Evolutionary conservation across 2,797 vertebrate genomes (phyloP).

Genomic region (Leucoraja ocellata): DNA sequence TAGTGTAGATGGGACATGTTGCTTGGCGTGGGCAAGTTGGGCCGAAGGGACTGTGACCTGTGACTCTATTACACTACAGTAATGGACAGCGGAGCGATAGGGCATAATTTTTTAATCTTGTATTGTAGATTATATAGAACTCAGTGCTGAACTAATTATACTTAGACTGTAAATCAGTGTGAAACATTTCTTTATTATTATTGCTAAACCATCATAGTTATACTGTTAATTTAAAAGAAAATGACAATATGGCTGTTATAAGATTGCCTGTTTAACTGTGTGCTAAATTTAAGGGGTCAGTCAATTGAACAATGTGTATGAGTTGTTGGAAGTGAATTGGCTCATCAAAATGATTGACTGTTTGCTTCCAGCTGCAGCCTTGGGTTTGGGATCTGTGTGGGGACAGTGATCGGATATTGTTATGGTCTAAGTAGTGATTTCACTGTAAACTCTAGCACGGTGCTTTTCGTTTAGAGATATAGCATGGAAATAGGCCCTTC

Average conservation of each 20-base stretch:
- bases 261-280: neutral
- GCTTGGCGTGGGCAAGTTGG: no score
- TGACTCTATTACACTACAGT: neutral
- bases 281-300: neutral
- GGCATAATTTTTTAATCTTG: neutral
- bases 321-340: neutral
- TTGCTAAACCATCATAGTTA: neutral
- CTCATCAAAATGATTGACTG: neutral
- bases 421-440: no score
- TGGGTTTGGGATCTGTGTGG: no score
- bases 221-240: neutral
- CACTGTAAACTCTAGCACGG: neutral
- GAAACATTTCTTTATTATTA: neutral
- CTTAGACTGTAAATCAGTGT: neutral
- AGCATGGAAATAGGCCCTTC: no score
- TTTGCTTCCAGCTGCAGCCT: neutral
- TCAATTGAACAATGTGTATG: neutral
- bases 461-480: no score
- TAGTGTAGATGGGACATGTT: no score
- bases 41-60: no score
- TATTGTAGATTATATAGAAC: neutral
- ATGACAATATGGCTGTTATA: no score
- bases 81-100: neutral
- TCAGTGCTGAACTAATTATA: neutral
- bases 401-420: no score